Conservation (phyloP, 2,888 invertebrate species). For the Platypus cylindrus region DNA sequence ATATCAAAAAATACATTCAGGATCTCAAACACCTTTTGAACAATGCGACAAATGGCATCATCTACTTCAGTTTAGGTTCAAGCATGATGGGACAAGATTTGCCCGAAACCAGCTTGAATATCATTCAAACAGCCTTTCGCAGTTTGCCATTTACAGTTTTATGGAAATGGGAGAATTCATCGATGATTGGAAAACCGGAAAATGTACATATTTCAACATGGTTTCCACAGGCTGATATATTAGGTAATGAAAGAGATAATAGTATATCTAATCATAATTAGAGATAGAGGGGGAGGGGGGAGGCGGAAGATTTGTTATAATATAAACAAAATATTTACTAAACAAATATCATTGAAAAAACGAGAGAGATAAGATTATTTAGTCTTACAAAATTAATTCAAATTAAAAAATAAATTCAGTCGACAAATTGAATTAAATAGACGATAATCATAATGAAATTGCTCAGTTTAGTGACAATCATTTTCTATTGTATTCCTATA, state of each 20-base stretch:
- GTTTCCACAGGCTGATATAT: slow-evolving; percentile 36
- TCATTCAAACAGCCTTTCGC: slow-evolving; percentile 28
- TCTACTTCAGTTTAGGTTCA: slow-evolving; percentile 35
- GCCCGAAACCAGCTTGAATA: slow-evolving; percentile 23
- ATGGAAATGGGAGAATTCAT: slow-evolving; percentile 33
- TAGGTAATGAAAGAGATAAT: too few species aligned
- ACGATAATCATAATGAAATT: neutral
- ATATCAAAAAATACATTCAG: too few species aligned
- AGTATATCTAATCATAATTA: too few species aligned
- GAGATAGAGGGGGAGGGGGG: too few species aligned
- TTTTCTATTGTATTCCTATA: slow-evolving; percentile 2
- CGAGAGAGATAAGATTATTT: too few species aligned
- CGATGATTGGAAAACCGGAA: slow-evolving; percentile 26
- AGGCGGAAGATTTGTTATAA: too few species aligned
- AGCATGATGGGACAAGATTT: slow-evolving; percentile 29
- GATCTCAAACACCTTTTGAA: slow-evolving; percentile 29
- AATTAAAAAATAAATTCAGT: too few species aligned
- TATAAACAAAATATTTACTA: too few species aligned
- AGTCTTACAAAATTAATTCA: too few species aligned
- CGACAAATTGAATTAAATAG: slow-evolving; percentile 1
- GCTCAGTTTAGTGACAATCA: neutral
- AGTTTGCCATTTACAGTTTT: slow-evolving; percentile 32
- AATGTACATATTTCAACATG: slow-evolving; percentile 34
- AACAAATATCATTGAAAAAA: too few species aligned
- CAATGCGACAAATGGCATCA: slow-evolving; percentile 27